Evolutionary conservation across 1,140 invertebrate species (phyloP).

Genomic region (Rhagoletis zephyria): DNA sequence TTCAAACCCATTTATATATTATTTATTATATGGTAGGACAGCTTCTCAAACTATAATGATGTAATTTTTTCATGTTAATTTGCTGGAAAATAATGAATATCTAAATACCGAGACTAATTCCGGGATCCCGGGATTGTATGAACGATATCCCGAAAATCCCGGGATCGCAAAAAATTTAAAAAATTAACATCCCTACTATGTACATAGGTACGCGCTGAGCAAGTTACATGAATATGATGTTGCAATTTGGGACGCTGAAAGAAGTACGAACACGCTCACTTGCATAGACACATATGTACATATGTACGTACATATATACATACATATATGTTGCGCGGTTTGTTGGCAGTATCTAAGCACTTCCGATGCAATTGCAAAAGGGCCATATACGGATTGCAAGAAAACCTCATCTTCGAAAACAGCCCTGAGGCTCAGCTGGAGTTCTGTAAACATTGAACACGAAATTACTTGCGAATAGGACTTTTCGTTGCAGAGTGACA

Average conservation of each 20-base stretch:
- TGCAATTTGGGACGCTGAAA: conserved; percentile 15
- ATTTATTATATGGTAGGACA: no score
- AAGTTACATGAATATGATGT: conserved; percentile 7
- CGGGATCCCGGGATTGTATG: no score
- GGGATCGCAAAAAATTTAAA: no score
- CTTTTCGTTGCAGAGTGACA: conserved; percentile 18
- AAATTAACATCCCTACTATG: no score
- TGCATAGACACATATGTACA: not conserved
- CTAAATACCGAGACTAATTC: no score
- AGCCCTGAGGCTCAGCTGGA: conserved; percentile 13
- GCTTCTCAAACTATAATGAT: no score
- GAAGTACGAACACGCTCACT: not conserved
- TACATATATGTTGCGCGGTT: not conserved
- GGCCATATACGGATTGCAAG: not conserved
- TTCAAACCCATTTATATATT: no score
- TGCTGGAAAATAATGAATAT: no score
- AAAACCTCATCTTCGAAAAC: conserved; percentile 41
- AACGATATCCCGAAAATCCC: no score
- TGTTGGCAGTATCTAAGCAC: not conserved
- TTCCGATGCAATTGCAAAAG: conserved; percentile 37
- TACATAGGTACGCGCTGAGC: not conserved
- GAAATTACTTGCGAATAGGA: conserved; percentile 16
- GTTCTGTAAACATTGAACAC: conserved; percentile 40
- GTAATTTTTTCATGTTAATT: no score
- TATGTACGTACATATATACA: not conserved